These are phyloP conservation scores for Ursus arctos DNA, from an alignment of 2,113 vertebrate species.

Conservation along the genomic window DNA sequence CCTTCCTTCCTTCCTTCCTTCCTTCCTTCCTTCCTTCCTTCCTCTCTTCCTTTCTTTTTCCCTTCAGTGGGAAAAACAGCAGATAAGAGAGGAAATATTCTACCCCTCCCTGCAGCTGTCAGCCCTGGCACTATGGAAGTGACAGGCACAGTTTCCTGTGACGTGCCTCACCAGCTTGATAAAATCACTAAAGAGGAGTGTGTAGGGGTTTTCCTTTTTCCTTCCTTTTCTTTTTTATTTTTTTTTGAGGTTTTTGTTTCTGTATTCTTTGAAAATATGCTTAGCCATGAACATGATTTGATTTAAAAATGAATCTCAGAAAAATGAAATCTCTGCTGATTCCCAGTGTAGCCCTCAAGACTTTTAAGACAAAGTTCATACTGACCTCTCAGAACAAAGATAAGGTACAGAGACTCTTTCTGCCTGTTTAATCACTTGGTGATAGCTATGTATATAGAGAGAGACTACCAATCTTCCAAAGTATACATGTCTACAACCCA, in stretches of 20 bases:
- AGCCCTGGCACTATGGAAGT: neutral
- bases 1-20: no score
- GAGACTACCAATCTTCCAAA: neutral
- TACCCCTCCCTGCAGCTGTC: neutral
- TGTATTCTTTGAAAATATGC: constrained; percentile 16
- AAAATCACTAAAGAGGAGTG: neutral
- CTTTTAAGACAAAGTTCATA: neutral
- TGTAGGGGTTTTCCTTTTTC: neutral
- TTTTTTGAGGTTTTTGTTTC: constrained; percentile 22
- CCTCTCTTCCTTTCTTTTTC: neutral
- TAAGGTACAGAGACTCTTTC: neutral
- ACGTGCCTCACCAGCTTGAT: neutral
- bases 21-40: neutral
- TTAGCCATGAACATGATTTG: neutral
- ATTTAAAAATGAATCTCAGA: neutral
- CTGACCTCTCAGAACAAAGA: neutral
- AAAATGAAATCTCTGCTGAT: constrained; percentile 33
- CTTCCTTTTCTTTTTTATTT: neutral
- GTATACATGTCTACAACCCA: neutral
- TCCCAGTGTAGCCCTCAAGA: neutral
- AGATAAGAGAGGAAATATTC: neutral
- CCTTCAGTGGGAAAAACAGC: constrained; percentile 37
- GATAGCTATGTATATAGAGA: neutral
- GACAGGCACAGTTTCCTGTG: neutral
- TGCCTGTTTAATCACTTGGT: neutral